Evolutionary conservation across 2,888 invertebrate genomes (phyloP), one percentile per base, ranked within the genome.

Genomic region (Eupithecia abbreviata): DNA sequence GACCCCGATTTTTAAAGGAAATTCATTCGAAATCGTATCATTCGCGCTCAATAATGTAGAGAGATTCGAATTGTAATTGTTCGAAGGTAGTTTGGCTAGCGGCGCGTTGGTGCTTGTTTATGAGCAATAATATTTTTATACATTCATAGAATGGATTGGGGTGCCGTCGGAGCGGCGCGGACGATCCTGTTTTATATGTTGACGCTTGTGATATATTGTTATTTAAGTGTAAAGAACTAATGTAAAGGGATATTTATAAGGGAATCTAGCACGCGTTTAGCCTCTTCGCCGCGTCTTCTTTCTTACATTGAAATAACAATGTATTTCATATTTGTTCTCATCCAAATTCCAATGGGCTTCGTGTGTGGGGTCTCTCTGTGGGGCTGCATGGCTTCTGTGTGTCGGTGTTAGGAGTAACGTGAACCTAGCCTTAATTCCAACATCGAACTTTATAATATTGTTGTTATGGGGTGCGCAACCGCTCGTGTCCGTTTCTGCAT

Each of bases 41-140:
- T 89, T 90, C 91, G 92, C 93, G 93, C 93, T 93, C 92, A 91
- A 90, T 86, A 85, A 87, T 85, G 89, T 92, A 93, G 91, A 90
- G 91, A 89, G 90, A 91, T 92, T 92, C 89, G 90, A 87, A 91
- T 90, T 81, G 91, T 92, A 94, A 93, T 90, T 45, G 42, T 68
- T 43, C 66, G 66, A n/a, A n/a, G 43, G 67, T 68, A 68, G 67
- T 45, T 42, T 91, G 91, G 93, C 93, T 93, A 93, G 93, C 89
- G 92, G 93, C 93, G 94, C 93, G 92, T 93, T 92, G 95, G 95
- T 95, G 95, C 95, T 95, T 93, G 89, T 91, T 92, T 89, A 94
- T 94, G 88, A 95, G 95, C 95, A 95, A 95, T 94, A 95, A 95
- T 95, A 94, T 94, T 95, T 94, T 95, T 95, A 94, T 94, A 95